A percentile compares a stretch with the other conserved stretches of the same genome.
These are phyloP conservation scores for Caenorhabditis latens DNA, from an alignment of 1,140 invertebrate genomes.

Conservation along the genomic window DNA sequence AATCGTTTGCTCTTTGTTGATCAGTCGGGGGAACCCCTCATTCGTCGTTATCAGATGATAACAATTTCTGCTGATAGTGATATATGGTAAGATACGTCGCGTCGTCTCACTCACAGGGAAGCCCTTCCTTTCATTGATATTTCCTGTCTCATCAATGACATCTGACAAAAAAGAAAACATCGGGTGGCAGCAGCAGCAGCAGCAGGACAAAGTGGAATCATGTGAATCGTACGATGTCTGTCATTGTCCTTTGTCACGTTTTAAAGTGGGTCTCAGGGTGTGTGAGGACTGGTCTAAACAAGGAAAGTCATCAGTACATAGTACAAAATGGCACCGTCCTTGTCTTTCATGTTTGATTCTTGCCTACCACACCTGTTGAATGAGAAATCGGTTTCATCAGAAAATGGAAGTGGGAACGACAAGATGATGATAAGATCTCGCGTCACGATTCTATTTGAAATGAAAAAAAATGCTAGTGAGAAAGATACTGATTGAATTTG, in stretches of 20 bases:
- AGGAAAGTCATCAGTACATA: conserved; percentile 14
- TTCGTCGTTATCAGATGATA: conserved; percentile 3
- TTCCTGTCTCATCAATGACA: conserved; percentile 38
- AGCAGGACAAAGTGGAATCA: conserved; percentile 34
- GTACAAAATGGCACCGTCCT: conserved; percentile 6
- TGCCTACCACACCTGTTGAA: conserved; percentile 17
- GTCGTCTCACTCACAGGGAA: conserved; percentile 32
- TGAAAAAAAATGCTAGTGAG: too few species aligned
- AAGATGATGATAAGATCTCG: background rate
- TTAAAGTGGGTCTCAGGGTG: conserved; percentile 36
- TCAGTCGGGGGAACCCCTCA: conserved; percentile 27
- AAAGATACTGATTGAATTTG: background rate
- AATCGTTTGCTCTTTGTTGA: background rate
- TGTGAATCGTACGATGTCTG: conserved; percentile 39
- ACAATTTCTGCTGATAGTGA: conserved; percentile 27
- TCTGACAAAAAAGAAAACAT: conserved; percentile 41
- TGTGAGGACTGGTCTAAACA: conserved; percentile 25
- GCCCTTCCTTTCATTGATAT: conserved; percentile 23
- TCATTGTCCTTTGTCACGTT: conserved; percentile 48
- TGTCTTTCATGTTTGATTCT: background rate
- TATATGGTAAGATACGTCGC: conserved; percentile 47
- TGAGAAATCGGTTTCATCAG: background rate
- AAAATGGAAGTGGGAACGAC: background rate
- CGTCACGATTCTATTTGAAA: background rate
- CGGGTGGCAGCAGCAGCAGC: background rate